Evolutionary conservation across 1,140 invertebrate genomes (phyloP).

Genomic region (Drosophila burlai): DNA sequence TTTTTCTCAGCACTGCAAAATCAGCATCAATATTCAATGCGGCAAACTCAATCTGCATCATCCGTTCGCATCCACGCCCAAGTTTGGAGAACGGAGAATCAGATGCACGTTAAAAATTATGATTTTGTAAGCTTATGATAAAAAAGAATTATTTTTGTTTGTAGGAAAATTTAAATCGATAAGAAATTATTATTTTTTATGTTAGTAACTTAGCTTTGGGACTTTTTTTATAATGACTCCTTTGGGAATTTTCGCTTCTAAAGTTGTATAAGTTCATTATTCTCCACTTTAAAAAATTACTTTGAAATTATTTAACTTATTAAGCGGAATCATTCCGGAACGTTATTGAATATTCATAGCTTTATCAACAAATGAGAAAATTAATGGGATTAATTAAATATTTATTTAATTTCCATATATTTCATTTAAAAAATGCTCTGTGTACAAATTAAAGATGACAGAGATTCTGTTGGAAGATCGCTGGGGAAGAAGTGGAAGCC

Average conservation of each 20-base stretch:
- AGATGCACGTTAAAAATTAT: conserved; percentile 11
- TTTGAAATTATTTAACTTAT: not conserved
- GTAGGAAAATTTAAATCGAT: too few relatives aligned
- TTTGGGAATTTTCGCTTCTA: too few relatives aligned
- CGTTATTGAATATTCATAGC: not conserved
- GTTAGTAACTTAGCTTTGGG: too few relatives aligned
- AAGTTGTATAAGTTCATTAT: not conserved
- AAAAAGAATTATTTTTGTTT: too few relatives aligned
- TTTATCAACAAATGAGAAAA: not conserved
- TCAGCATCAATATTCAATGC: conserved; percentile 50
- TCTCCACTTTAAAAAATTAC: not conserved
- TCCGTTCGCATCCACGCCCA: conserved; percentile 17
- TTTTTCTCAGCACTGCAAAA: conserved; percentile 28
- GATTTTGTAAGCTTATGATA: too few relatives aligned
- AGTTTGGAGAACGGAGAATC: conserved; percentile 8
- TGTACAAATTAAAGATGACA: conserved; percentile 21
- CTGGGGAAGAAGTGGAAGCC: conserved; percentile 20
- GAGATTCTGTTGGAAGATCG: conserved; percentile 21
- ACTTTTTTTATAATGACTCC: too few relatives aligned
- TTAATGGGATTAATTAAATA: too few relatives aligned
- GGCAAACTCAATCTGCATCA: conserved; percentile 31
- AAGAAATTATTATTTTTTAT: too few relatives aligned
- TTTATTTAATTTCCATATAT: not conserved
- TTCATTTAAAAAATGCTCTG: not conserved
- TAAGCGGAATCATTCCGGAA: too few relatives aligned